phyloP scores from a whole-genome alignment of 1,140 invertebrate species.

The Uloborus diversus region DNA sequence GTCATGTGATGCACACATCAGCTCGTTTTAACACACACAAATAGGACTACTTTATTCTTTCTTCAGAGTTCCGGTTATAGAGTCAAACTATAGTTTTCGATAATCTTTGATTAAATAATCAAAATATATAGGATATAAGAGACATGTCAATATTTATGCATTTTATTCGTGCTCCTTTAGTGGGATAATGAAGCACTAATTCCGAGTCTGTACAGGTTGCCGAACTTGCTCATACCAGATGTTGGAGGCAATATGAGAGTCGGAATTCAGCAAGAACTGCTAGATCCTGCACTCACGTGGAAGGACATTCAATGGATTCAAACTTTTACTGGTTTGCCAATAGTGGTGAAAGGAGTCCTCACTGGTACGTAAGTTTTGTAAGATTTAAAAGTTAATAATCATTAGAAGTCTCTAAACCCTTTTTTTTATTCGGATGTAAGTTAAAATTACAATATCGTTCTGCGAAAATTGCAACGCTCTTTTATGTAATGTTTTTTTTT shows the following conservation, averaged over 20 bases:
- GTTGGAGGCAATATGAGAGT: not conserved
- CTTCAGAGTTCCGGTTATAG: too few relatives aligned
- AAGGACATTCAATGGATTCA: constrained; percentile 85
- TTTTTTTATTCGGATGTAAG: not conserved
- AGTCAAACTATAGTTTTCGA: too few relatives aligned
- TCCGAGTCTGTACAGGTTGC: too few relatives aligned
- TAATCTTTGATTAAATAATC: too few relatives aligned
- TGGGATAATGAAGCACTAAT: too few relatives aligned
- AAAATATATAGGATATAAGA: too few relatives aligned
- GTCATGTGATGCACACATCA: too few relatives aligned
- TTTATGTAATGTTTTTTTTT: not conserved
- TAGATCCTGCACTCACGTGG: constrained; percentile 84
- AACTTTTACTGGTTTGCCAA: constrained; percentile 76
- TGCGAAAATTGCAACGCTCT: not conserved
- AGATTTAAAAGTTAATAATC: not conserved
- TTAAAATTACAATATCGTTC: not conserved
- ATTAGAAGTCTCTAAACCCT: not conserved
- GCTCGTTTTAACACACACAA: too few relatives aligned
- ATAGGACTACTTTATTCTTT: too few relatives aligned
- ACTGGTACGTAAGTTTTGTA: constrained; percentile 66
- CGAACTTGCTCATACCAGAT: not conserved
- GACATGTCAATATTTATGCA: too few relatives aligned
- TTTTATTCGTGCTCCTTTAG: too few relatives aligned
- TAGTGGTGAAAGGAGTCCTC: constrained; percentile 90
- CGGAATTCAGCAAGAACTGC: constrained; percentile 64